Conservation (phyloP, 2,888 invertebrate genomes). For the Creontiades dilutus region DNA sequence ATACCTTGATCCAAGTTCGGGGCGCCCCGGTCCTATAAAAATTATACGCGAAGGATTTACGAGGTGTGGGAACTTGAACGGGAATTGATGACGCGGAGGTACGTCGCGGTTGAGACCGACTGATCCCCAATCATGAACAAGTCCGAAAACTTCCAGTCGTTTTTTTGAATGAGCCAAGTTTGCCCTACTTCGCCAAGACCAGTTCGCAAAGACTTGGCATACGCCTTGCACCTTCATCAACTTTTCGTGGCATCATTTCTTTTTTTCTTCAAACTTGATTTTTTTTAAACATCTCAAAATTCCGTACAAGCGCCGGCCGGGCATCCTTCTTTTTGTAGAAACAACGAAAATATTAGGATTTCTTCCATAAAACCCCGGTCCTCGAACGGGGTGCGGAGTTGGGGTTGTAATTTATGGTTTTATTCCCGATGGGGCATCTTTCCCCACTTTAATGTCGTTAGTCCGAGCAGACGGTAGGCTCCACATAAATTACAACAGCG, state of each 20-base stretch:
- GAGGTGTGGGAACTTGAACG: constrained; percentile 21
- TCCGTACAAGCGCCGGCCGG: neutral
- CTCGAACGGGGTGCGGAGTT: constrained; percentile 13
- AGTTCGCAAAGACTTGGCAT: constrained; percentile 18
- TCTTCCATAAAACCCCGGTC: constrained; percentile 37
- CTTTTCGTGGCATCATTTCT: neutral
- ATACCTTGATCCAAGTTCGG: neutral
- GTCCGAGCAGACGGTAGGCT: constrained; percentile 30
- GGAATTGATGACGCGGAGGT: neutral
- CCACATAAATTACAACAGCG: constrained; percentile 21
- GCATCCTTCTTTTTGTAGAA: neutral
- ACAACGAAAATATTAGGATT: constrained; percentile 46
- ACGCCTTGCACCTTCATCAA: constrained; percentile 33
- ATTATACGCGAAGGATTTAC: neutral
- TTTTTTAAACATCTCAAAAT: constrained; percentile 11
- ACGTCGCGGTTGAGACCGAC: neutral
- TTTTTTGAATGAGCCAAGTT: constrained; percentile 35
- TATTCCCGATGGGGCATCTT: constrained; percentile 25
- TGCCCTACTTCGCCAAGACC: constrained; percentile 23
- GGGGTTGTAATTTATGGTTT: constrained; percentile 44
- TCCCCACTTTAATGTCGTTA: constrained; percentile 26
- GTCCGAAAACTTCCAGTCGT: constrained; percentile 16
- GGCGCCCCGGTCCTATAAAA: neutral
- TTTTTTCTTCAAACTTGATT: constrained; percentile 12
- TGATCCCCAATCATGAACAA: constrained; percentile 33